Conservation (phyloP, 1,140 invertebrate species). For the Solen grandis region DNA sequence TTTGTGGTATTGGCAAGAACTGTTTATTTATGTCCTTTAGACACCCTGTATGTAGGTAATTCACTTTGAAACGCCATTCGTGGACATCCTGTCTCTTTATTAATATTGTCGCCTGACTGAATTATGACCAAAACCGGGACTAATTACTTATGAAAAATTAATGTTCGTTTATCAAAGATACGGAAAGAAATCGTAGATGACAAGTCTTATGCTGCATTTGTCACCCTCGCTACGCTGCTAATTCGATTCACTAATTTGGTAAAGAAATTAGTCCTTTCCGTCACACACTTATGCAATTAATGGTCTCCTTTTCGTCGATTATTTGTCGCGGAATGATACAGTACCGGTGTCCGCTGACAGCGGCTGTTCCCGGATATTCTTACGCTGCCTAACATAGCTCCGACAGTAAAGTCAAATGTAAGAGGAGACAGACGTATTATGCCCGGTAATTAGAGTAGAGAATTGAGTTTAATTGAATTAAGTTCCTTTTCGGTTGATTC, state of each 20-base stretch:
- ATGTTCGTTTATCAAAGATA: slow-evolving; percentile 5
- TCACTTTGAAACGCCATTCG: background rate
- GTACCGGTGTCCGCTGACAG: background rate
- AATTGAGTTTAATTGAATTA: slow-evolving; percentile 47
- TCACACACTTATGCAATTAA: slow-evolving; percentile 54
- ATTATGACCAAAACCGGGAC: slow-evolving; percentile 26
- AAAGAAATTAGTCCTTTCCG: slow-evolving; percentile 22
- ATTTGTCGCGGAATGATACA: slow-evolving; percentile 38
- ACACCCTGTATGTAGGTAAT: slow-evolving; percentile 45
- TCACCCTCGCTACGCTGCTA: slow-evolving; percentile 17
- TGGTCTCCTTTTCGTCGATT: slow-evolving; percentile 18
- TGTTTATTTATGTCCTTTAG: slow-evolving; percentile 3
- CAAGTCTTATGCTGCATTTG: slow-evolving; percentile 42
- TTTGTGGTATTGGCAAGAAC: background rate
- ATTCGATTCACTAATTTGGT: slow-evolving; percentile 54
- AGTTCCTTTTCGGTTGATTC: slow-evolving; percentile 55
- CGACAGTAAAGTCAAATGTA: background rate
- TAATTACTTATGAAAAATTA: slow-evolving; percentile 56
- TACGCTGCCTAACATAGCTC: slow-evolving; percentile 25
- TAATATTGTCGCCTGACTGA: slow-evolving; percentile 16
- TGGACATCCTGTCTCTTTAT: background rate
- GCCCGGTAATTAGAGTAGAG: slow-evolving; percentile 35
- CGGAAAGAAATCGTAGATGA: slow-evolving; percentile 10
- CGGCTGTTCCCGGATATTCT: slow-evolving; percentile 17
- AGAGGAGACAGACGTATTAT: slow-evolving; percentile 47